Base-by-base conservation (phyloP, 2,888 invertebrate species). In the Machimus rusticus region DNA sequence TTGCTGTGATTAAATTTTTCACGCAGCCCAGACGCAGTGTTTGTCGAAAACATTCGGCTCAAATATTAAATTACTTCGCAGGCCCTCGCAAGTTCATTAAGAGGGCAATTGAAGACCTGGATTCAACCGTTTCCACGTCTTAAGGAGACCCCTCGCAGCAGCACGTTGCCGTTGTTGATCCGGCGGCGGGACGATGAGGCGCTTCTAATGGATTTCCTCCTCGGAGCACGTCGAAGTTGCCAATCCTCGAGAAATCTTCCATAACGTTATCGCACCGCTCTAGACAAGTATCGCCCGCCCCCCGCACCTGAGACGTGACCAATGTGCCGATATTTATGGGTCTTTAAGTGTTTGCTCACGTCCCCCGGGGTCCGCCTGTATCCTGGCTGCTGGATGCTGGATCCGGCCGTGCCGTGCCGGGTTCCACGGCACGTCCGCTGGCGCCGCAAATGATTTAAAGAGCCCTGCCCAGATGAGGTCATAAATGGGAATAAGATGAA, bases 321-420 rank as follows among this genome's bases (percentile, higher is more conserved):
- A 51, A 79, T 79, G 79, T 79, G 46, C n/a, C 79, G 79, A 79
- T 79, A 79, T 79, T 79, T 79, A 79, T 79, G n/a, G 46, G 51
- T 16, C 46, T 28, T 31, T 46, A 43, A 79, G 51, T 79, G 79
- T 79, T 79, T 79, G 79, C 51, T 79, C 79, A 79, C 79, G 79
- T 79, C 51, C 5, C 51, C n/a, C 23, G 51, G 37, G 28, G 46
- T 16, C 43, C 55, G 66, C 12, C 66, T 2, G 28, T 39, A 46
- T 66, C 66, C 19, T 66, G 79, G 23, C 16, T 16, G 8, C 51
- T 51, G n/a, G n/a, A n/a, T n/a, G n/a, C n/a, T n/a, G n/a, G n/a
- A n/a, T n/a, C n/a, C n/a, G n/a, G n/a, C n/a, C n/a, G n/a, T n/a
- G 55, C 79, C 28, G 8, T 12, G 5, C 28, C 79, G 16, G 9